Conservation (phyloP, 2,113 vertebrate genomes). For the Cyprinus carpio region DNA sequence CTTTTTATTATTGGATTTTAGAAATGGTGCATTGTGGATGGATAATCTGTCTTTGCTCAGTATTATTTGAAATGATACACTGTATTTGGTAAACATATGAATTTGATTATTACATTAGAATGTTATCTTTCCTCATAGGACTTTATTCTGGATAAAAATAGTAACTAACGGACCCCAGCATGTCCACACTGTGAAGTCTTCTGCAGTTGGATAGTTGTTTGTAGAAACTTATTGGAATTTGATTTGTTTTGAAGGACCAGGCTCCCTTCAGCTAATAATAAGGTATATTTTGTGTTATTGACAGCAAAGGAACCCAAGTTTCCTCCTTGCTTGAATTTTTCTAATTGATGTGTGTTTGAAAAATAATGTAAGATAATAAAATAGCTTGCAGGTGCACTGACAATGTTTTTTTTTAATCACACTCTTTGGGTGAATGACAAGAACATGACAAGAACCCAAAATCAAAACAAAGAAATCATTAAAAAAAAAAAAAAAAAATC, state of each 20-base stretch:
- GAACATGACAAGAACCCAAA: background rate
- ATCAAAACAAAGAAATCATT: background rate
- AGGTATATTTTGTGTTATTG: background rate
- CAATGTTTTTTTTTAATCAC: background rate
- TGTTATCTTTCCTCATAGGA: background rate
- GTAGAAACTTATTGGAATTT: background rate
- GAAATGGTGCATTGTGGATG: background rate
- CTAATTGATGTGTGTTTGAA: slow-evolving; percentile 30
- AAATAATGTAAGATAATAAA: slow-evolving; percentile 13
- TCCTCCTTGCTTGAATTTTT: background rate
- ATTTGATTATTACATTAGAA: background rate
- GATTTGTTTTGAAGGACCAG: background rate
- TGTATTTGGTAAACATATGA: background rate
- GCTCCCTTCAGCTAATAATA: background rate
- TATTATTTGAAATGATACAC: background rate
- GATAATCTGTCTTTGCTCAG: background rate
- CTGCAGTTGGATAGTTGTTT: background rate
- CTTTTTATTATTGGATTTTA: background rate
- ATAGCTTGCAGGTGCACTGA: background rate
- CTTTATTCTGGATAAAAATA: background rate
- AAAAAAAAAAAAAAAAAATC: no score
- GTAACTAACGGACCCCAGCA: background rate
- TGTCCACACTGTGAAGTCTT: background rate
- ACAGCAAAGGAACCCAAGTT: background rate
- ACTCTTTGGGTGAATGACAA: background rate